Conservation (phyloP, 2,797 vertebrate species). For the Melanotaenia pygmaea region DNA sequence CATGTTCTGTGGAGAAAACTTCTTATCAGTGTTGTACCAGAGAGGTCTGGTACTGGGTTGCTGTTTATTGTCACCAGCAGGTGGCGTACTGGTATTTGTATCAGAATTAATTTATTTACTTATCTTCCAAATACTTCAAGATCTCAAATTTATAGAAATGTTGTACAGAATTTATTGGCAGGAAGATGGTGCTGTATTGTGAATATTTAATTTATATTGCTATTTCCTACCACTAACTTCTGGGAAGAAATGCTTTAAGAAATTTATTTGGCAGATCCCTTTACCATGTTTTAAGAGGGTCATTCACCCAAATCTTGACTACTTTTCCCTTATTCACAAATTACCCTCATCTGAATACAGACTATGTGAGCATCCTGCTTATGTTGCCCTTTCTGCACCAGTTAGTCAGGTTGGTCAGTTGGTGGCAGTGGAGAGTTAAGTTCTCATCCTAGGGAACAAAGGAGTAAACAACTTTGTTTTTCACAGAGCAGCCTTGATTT, state of each 20-base stretch:
- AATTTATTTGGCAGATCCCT: not conserved
- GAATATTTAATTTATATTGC: not conserved
- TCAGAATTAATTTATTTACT: not conserved
- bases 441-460: constrained; percentile 53
- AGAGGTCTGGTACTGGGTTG: not conserved
- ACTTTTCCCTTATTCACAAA: not conserved
- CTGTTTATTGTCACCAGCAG: constrained; percentile 56
- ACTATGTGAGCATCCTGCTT: constrained; percentile 5
- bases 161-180: no score
- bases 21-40: constrained; percentile 32
- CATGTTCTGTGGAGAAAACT: not conserved
- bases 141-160: not conserved
- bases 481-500: constrained; percentile 50
- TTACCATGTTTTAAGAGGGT: not conserved
- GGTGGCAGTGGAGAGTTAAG: constrained; percentile 47
- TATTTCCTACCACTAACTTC: not conserved
- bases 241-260: not conserved
- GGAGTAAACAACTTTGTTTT: constrained; percentile 81
- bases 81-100: constrained; percentile 28
- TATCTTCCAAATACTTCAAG: not conserved
- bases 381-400: constrained; percentile 10
- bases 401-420: constrained; percentile 8
- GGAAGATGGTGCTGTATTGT: not conserved
- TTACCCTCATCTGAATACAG: not conserved
- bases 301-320: not conserved